phyloP scores from a whole-genome alignment of 2,888 invertebrate species.

The Petrolisthes manimaculis region DNA sequence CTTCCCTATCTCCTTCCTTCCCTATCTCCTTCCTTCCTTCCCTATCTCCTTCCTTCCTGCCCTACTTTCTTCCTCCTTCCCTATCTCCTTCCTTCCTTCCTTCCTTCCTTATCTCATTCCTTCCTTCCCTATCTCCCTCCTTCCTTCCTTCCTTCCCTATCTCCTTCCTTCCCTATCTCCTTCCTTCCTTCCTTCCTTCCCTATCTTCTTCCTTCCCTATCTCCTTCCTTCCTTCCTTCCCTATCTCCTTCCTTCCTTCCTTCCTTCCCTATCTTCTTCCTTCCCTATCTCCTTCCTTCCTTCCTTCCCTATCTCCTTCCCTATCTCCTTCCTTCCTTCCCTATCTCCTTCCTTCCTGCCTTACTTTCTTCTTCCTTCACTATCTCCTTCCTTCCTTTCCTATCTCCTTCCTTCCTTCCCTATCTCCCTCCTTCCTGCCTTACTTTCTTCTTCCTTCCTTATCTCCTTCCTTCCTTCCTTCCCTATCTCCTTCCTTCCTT shows the following conservation, averaged over 20 bases:
- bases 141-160: background rate
- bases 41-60: background rate
- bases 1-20: background rate
- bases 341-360: background rate
- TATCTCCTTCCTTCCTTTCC: background rate
- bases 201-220: background rate
- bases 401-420: background rate
- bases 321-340: background rate
- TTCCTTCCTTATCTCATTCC: no score
- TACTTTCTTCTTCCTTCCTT: background rate
- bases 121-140: background rate
- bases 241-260: background rate
- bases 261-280: background rate
- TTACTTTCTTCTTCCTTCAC: background rate
- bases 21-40: background rate
- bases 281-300: no score
- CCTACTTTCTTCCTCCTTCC: background rate
- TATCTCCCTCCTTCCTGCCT: background rate
- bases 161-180: background rate
- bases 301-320: background rate
- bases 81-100: background rate
- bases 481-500: background rate
- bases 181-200: background rate
- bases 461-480: no score
- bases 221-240: no score